phyloP scores from a whole-genome alignment of 2,797 vertebrate genomes.

The Micromesistius poutassou region DNA sequence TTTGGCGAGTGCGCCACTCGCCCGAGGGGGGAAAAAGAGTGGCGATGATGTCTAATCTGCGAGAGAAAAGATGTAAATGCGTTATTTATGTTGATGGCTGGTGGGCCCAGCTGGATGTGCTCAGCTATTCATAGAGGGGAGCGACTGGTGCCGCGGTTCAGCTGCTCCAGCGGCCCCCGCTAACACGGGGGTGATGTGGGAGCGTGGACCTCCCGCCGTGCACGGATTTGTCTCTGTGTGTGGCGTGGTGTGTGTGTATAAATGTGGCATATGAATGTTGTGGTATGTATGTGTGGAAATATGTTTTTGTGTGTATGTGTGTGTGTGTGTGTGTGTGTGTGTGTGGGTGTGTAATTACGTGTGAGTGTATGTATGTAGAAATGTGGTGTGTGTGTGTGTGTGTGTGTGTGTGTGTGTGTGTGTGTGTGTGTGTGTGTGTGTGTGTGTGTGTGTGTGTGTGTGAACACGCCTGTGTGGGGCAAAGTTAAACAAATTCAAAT shows the following conservation, averaged over 20 bases:
- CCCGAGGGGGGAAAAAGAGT: constrained; percentile 32
- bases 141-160: constrained; percentile 20
- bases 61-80: constrained; percentile 58
- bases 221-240: constrained; percentile 12
- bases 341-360: neutral
- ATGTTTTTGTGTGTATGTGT: neutral
- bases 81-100: constrained; percentile 63
- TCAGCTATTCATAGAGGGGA: constrained; percentile 62
- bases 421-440: neutral
- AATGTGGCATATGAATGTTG: constrained; percentile 1
- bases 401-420: constrained; percentile 6
- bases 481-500: no score
- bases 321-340: constrained; percentile 8
- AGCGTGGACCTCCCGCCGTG: constrained; percentile 25
- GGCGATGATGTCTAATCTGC: constrained; percentile 64
- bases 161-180: constrained; percentile 30
- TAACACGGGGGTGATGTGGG: constrained; percentile 48
- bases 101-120: constrained; percentile 58
- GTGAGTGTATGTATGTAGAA: constrained; percentile 1
- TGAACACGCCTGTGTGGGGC: constrained; percentile 10
- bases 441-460: constrained; percentile 3
- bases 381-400: neutral
- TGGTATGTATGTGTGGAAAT: constrained; percentile 12
- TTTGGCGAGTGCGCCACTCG: neutral
- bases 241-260: neutral